Conservation (phyloP, 2,888 invertebrate species). For the Volucella inflata region DNA sequence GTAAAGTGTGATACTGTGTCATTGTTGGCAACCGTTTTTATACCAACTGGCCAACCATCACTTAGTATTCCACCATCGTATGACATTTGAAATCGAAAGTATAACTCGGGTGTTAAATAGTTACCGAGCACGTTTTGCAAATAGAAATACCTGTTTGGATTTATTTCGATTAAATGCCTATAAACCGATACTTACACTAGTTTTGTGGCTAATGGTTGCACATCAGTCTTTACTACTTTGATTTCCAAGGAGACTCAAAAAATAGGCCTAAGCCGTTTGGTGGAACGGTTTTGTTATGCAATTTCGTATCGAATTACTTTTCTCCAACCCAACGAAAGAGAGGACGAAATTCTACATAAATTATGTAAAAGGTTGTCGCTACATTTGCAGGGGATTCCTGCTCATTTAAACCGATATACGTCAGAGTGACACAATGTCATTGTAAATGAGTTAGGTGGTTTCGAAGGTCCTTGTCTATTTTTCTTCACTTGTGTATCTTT, state of each 20-base stretch:
- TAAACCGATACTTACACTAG: too few relatives aligned
- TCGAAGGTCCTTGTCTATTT: background rate
- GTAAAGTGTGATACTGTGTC: conserved; percentile 64
- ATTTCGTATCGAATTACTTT: background rate
- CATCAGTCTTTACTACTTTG: too few relatives aligned
- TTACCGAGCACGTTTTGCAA: conserved; percentile 38
- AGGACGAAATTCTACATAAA: conserved; percentile 1
- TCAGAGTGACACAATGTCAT: conserved; percentile 20
- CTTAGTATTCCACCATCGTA: conserved; percentile 50
- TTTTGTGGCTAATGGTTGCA: too few relatives aligned
- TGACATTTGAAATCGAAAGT: conserved; percentile 68
- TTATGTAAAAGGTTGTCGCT: conserved; percentile 30
- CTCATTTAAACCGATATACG: conserved; percentile 58
- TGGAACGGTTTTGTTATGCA: background rate
- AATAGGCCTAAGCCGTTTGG: background rate
- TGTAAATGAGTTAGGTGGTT: conserved; percentile 8
- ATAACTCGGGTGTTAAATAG: conserved; percentile 52
- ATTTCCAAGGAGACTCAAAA: too few relatives aligned
- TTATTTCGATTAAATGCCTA: too few relatives aligned
- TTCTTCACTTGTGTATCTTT: conserved; percentile 28
- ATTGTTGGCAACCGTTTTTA: conserved; percentile 53
- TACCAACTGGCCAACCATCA: conserved; percentile 34
- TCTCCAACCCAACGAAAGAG: background rate
- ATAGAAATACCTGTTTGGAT: too few relatives aligned
- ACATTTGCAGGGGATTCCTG: conserved; percentile 38